Evolutionary conservation across 2,888 invertebrate genomes (phyloP).

Genomic region (Epinotia bilunana): DNA sequence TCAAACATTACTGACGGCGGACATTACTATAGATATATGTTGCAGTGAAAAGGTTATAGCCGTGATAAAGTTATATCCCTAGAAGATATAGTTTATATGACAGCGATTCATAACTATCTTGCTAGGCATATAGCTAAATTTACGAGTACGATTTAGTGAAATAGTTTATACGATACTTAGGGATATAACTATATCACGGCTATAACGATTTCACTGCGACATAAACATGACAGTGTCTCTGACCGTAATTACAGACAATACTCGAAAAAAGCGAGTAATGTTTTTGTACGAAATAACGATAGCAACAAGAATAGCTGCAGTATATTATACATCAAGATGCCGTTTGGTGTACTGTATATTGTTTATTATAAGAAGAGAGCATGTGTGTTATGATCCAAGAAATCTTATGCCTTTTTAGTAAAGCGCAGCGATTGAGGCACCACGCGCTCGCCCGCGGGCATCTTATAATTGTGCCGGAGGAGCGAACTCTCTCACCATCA

Average conservation of each 20-base stretch:
- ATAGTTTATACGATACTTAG: too few species aligned
- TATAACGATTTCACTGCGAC: too few species aligned
- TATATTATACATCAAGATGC: background rate
- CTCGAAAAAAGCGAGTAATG: slow-evolving; percentile 9
- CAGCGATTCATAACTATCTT: too few species aligned
- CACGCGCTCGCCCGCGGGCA: slow-evolving; percentile 61
- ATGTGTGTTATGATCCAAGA: background rate
- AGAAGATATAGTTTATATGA: too few species aligned
- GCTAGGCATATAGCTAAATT: too few species aligned
- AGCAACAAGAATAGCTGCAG: slow-evolving; percentile 16
- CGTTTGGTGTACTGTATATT: slow-evolving; percentile 10
- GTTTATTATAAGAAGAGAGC: background rate
- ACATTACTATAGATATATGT: too few species aligned
- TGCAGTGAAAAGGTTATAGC: too few species aligned
- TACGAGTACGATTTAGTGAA: too few species aligned
- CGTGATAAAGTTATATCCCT: too few species aligned
- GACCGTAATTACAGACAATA: slow-evolving; percentile 15
- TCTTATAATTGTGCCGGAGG: slow-evolving; percentile 69
- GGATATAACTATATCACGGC: too few species aligned
- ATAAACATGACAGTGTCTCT: background rate
- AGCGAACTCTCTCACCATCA: slow-evolving; percentile 43
- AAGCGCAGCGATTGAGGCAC: slow-evolving; percentile 48
- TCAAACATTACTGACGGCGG: background rate
- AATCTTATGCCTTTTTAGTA: slow-evolving; percentile 6
- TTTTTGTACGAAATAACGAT: slow-evolving; percentile 26